Conservation (phyloP, 2,113 vertebrate genomes). For the Hepsetus odoe region DNA sequence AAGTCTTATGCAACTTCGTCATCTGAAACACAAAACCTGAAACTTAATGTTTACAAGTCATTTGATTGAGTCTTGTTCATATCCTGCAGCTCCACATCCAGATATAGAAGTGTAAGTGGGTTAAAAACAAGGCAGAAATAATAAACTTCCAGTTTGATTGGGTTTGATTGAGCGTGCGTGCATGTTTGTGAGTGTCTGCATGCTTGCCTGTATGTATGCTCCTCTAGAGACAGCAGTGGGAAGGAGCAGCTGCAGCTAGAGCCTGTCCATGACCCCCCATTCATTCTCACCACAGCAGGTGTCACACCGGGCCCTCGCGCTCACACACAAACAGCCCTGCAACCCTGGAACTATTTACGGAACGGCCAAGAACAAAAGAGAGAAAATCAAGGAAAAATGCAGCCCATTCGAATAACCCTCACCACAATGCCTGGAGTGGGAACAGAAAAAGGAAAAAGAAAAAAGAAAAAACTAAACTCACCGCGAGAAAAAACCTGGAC, state of each 20-base stretch:
- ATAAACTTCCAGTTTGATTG: neutral
- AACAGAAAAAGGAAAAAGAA: slow-evolving; percentile 58
- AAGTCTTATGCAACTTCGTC: too few species aligned
- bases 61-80: too few species aligned
- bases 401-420: slow-evolving; percentile 81
- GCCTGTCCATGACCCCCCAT: slow-evolving; percentile 76
- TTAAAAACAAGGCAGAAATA: neutral
- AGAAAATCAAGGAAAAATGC: slow-evolving; percentile 78
- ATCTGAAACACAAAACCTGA: too few species aligned
- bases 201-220: slow-evolving; percentile 9
- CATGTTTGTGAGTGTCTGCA: neutral
- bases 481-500: slow-evolving; percentile 81
- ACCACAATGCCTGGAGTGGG: slow-evolving; percentile 74
- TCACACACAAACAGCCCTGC: slow-evolving; percentile 51
- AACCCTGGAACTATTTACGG: slow-evolving; percentile 78
- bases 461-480: slow-evolving; percentile 75
- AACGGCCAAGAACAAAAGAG: slow-evolving; percentile 74
- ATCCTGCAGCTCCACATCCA: too few species aligned
- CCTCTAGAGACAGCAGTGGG: slow-evolving; percentile 62
- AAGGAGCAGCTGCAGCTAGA: slow-evolving; percentile 77
- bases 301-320: slow-evolving; percentile 46
- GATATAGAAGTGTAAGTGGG: too few species aligned
- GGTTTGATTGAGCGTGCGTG: neutral
- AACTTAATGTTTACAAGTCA: too few species aligned
- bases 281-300: slow-evolving; percentile 78